Evolutionary conservation across 1,140 invertebrate species (phyloP).

Genomic region (Heliothis subflexa): DNA sequence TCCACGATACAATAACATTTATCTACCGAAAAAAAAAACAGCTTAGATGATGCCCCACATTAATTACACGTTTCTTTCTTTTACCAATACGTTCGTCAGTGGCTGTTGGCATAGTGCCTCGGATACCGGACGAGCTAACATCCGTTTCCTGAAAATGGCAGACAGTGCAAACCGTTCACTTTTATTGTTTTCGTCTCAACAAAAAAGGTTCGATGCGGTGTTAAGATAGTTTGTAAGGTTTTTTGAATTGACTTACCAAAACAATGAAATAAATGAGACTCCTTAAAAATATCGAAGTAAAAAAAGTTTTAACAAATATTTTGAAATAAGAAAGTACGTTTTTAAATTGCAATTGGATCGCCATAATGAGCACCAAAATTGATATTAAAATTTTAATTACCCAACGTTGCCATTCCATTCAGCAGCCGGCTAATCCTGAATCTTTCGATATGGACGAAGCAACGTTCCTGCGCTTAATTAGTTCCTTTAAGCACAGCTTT

Average conservation of each 20-base stretch:
- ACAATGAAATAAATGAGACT: background rate
- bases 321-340: too few species aligned
- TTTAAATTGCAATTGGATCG: background rate
- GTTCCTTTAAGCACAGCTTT: conserved; percentile 22
- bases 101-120: conserved; percentile 69
- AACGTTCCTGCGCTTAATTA: conserved; percentile 23
- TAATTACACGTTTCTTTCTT: conserved; percentile 46
- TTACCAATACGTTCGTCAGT: conserved; percentile 51
- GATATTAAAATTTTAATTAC: background rate
- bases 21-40: conserved; percentile 12
- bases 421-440: background rate
- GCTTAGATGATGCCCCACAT: conserved; percentile 14
- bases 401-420: background rate
- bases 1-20: background rate
- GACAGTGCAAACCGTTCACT: conserved; percentile 63
- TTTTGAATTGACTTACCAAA: background rate
- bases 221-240: conserved; percentile 29
- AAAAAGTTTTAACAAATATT: background rate
- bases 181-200: conserved; percentile 58
- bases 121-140: conserved; percentile 72
- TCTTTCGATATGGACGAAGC: conserved; percentile 21
- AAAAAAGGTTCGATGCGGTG: conserved; percentile 47
- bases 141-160: conserved; percentile 73
- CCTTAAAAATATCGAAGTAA: too few species aligned
- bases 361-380: background rate